Percentiles rank a stretch among this genome's conserved stretches.
Conservation (phyloP, 2,797 vertebrate genomes). For the Nasua narica region DNA sequence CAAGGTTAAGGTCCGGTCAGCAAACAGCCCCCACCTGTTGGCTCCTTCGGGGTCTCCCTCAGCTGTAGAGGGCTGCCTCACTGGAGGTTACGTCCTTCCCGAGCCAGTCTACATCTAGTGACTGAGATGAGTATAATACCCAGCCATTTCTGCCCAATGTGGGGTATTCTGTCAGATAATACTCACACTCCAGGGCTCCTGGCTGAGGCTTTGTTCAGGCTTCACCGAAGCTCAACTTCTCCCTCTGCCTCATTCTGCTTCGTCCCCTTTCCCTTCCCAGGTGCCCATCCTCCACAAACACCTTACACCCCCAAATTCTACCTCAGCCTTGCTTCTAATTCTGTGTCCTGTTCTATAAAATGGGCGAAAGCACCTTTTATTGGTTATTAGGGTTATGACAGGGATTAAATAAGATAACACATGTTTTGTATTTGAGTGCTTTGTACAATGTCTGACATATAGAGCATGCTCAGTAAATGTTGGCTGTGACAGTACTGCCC, state of each 20-base stretch:
- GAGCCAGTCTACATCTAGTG: not conserved
- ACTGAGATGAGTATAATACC: too few species aligned
- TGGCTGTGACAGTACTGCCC: not conserved
- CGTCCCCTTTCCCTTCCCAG: not conserved
- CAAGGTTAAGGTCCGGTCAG: not conserved
- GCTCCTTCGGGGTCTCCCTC: not conserved
- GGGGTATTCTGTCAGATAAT: not conserved
- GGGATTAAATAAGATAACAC: not conserved
- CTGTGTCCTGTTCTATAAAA: not conserved
- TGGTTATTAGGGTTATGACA: not conserved
- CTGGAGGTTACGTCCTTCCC: not conserved
- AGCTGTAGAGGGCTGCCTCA: not conserved
- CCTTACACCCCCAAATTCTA: not conserved
- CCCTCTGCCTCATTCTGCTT: not conserved
- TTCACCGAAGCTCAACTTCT: not conserved
- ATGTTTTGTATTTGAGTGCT: not conserved
- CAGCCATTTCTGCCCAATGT: accelerated
- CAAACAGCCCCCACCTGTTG: not conserved
- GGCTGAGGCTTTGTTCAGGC: not conserved
- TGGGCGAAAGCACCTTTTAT: not conserved
- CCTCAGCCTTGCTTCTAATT: not conserved
- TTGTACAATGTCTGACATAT: not conserved
- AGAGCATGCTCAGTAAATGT: not conserved
- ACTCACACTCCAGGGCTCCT: not conserved
- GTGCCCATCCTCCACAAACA: not conserved